These are phyloP conservation scores for Halcyon smyrnensis DNA, from an alignment of 2,797 vertebrate genomes.

Conservation along the genomic window DNA sequence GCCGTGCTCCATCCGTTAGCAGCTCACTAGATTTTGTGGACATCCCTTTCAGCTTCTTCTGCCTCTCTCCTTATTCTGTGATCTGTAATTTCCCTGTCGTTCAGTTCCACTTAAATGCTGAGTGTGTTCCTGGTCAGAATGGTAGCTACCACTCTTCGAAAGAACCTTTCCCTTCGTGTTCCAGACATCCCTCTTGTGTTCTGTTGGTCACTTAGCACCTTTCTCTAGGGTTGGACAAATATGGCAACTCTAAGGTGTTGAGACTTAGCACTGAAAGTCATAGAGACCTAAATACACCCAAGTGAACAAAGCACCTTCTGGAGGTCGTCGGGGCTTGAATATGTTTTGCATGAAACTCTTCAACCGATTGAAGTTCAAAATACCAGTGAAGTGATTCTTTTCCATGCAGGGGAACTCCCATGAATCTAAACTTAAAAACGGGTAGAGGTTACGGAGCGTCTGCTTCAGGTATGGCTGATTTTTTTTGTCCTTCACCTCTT, in stretches of 20 bases:
- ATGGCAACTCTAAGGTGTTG: not conserved
- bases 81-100: not conserved
- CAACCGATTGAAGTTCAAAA: not conserved
- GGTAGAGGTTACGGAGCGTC: conserved; percentile 75
- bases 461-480: conserved; percentile 69
- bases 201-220: not conserved
- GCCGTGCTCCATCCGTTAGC: not conserved
- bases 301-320: not conserved
- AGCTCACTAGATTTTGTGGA: not conserved
- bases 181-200: not conserved
- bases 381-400: conserved; percentile 27
- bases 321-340: not conserved
- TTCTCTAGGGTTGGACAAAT: not conserved
- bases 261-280: not conserved
- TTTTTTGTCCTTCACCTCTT: not conserved
- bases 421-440: conserved; percentile 80
- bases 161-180: not conserved
- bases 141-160: not conserved
- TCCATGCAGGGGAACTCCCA: conserved; percentile 73
- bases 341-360: not conserved
- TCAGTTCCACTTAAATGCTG: not conserved
- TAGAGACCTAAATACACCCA: not conserved
- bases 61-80: not conserved
- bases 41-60: not conserved
- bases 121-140: not conserved